Base-by-base conservation (phyloP, 2,113 vertebrate genomes). In the Thamnophis sirtalis region DNA sequence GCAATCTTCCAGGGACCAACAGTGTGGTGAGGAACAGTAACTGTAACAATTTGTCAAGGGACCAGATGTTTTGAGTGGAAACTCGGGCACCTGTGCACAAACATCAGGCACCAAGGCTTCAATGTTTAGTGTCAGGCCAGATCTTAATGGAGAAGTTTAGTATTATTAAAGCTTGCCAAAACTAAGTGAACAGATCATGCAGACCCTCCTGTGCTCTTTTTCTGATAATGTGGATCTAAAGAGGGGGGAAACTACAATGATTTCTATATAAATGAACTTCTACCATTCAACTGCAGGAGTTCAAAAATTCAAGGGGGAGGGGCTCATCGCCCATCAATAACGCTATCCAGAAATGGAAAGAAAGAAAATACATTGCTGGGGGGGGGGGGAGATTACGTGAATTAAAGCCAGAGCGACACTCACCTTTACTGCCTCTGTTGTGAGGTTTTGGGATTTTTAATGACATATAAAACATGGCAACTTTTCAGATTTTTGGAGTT, bases 1-100 rank as follows among this genome's bases (percentile, higher is more conserved):
- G 73, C 26, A 28, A n/a, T 9, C 92, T 96, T 89, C 92, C 0
- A 8, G 96, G 96, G 95, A 96, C 49, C 15, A 0, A 51, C 33
- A 11, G 94, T 28, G 87, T 15, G 88, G 91, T 6, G 90, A 97
- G 95, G 68, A 15, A 48, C 1, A 51, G 94, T 73, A 33, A 90
- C 93, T 28, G 95, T 84, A 96, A 95, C 95, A 56, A 95, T 95
- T 95, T 95, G 94, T 56, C 96, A 84, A 91, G 97, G 97, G 96
- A 97, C 95, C 97, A 97, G 97, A 96, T 97, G 97, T 95, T 96
- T 92, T 7, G 63, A 88, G 95, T 88, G 84, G 93, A 96, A 95
- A 96, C 94, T 93, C 94, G 93, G 73, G 33, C 73, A 80, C 73
- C 94, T 93, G 94, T 89, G 92, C 4, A 49, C 84, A 93, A 91